phyloP scores from a whole-genome alignment of 2,888 invertebrate genomes.

The Polyploca ridens region DNA sequence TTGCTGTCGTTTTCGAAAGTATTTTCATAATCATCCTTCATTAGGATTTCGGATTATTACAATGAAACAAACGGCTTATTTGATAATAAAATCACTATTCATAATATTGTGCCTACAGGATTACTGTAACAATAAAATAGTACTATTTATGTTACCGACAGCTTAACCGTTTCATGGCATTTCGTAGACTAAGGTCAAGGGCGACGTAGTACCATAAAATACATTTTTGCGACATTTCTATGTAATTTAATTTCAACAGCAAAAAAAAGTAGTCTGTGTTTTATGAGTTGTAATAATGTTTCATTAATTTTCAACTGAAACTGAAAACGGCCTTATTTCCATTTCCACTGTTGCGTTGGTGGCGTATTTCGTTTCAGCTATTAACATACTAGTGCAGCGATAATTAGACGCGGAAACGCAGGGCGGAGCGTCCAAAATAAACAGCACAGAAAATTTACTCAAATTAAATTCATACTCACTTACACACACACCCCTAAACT shows the following conservation, averaged over 20 bases:
- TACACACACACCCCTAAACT: too few species aligned
- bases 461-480: too few species aligned
- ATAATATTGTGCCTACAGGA: too few species aligned
- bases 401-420: conserved; percentile 8
- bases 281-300: not conserved
- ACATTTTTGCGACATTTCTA: too few species aligned
- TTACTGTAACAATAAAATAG: too few species aligned
- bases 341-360: conserved; percentile 2
- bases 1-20: not conserved
- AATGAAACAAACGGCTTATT: not conserved
- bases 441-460: not conserved
- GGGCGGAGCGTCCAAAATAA: not conserved
- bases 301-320: not conserved
- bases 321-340: not conserved
- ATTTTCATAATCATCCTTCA: not conserved
- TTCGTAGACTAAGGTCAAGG: too few species aligned
- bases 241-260: too few species aligned
- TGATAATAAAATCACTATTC: not conserved
- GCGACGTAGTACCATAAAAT: too few species aligned
- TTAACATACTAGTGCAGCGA: conserved; percentile 5
- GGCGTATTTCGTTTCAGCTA: not conserved
- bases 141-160: too few species aligned
- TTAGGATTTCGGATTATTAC: not conserved
- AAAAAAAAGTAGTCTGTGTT: not conserved
- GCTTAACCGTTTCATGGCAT: too few species aligned